phyloP scores from a whole-genome alignment of 2,797 vertebrate species.

The Sebastes nivosus region DNA sequence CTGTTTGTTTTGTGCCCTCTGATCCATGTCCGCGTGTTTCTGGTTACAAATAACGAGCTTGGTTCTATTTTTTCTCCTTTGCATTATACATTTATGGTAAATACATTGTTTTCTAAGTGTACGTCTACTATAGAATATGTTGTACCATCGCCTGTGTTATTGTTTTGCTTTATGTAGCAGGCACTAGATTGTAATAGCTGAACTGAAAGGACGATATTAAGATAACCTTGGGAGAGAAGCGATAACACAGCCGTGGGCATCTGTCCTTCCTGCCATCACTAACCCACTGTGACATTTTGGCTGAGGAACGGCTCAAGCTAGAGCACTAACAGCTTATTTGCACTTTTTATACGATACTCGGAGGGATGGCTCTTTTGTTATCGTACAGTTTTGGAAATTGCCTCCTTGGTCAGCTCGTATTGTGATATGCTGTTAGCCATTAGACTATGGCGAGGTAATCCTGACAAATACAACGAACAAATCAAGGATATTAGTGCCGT shows the following conservation, averaged over 20 bases:
- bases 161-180: constrained; percentile 53
- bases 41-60: constrained; percentile 45
- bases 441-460: constrained; percentile 54
- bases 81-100: constrained; percentile 10
- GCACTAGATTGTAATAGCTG: constrained; percentile 59
- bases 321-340: constrained; percentile 64
- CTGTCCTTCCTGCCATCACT: constrained; percentile 69
- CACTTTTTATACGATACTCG: constrained; percentile 54
- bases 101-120: constrained; percentile 12
- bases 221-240: constrained; percentile 80
- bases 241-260: constrained; percentile 69
- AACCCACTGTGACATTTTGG: constrained; percentile 79
- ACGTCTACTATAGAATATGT: background rate
- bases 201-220: constrained; percentile 62
- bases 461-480: constrained; percentile 74
- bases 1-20: constrained; percentile 55
- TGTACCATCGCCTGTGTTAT: constrained; percentile 24
- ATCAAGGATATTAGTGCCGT: constrained; percentile 75
- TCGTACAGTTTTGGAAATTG: constrained; percentile 28
- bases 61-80: background rate
- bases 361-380: constrained; percentile 30
- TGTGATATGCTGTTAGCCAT: constrained; percentile 57
- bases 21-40: constrained; percentile 26
- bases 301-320: constrained; percentile 65
- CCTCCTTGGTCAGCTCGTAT: constrained; percentile 36